Percentiles rank a stretch among this genome's conserved stretches.
Conservation (phyloP, 2,113 vertebrate genomes). For the Hippoglossus stenolepis region DNA sequence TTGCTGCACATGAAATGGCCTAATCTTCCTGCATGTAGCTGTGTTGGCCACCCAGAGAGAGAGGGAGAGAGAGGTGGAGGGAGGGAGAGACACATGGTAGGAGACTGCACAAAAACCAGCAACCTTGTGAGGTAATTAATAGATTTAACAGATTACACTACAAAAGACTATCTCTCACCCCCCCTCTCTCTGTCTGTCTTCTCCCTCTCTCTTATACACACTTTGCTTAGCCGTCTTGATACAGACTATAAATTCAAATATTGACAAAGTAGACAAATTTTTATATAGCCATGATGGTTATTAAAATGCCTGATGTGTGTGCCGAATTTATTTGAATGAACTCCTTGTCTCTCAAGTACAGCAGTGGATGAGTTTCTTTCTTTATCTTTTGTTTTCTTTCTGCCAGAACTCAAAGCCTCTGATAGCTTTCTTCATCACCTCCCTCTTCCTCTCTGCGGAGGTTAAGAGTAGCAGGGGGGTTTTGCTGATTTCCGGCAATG, state of each 20-base stretch:
- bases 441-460: constrained; percentile 16
- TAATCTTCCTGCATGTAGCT: constrained; percentile 44
- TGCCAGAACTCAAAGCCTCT: constrained; percentile 21
- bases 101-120: constrained; percentile 23
- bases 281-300: background rate
- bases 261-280: background rate
- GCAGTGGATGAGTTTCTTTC: constrained; percentile 1
- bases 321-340: constrained; percentile 26
- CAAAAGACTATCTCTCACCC: constrained; percentile 7
- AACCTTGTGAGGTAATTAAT: constrained; percentile 57
- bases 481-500: constrained; percentile 68
- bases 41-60: constrained; percentile 68
- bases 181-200: background rate
- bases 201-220: background rate
- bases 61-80: constrained; percentile 1
- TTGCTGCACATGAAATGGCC: constrained; percentile 29
- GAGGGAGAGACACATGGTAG: constrained; percentile 21
- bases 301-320: constrained; percentile 1
- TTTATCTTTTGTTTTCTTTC: constrained; percentile 35
- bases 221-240: background rate
- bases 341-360: constrained; percentile 10
- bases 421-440: constrained; percentile 29
- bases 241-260: constrained; percentile 6
- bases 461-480: constrained; percentile 20
- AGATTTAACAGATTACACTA: constrained; percentile 61